Evolutionary conservation across 2,797 vertebrate species (phyloP), one percentile per base, ranked within the genome.

Genomic region (Ptychadena robeensis): DNA sequence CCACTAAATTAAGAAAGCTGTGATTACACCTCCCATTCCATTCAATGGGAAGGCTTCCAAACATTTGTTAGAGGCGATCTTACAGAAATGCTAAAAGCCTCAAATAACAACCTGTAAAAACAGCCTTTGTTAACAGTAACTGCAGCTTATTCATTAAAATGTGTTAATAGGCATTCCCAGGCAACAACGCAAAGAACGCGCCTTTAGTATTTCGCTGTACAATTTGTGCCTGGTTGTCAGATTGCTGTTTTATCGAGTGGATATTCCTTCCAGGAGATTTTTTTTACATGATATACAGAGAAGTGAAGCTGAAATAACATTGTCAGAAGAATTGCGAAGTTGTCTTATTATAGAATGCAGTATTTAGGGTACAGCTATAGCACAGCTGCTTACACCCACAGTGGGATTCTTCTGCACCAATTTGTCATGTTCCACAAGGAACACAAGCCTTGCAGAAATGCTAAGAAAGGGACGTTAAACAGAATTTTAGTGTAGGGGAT

Each of bases 311-410:
- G 31, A 44, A 31, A 65, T 15, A 44, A 65, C 35, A 65, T 65
- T 44, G 25, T 76, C 27, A 76, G 28, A 38, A 9, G 34, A 64
- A 37, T 76, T 67, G 12, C 68, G 30, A 32, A 31, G 75, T 12
- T 48, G 38, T 78, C 75, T 78, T 78, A 67, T 67, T 78, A 78
- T 78, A 68, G 75, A 32, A 40, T 25, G 27, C 9, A 53, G 31
- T 67, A 44, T 68, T 53, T 67, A 53, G 40, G 63, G 64, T 35
- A 48, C 38, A 53, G 74, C 15, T 76, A 32, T 44, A 65, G 30
- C 37, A n/a, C 74, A 66, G 64, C 75, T 67, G 75, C 75, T 78
- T 10, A 48, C 64, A 78, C 30, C 63, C 75, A 67, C 75, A 67
- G 64, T 27, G 63, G 75, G 48, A 53, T 68, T 67, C 40, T 57